These are phyloP conservation scores for Cyclopterus lumpus DNA, from an alignment of 2,797 vertebrate species.

Conservation along the genomic window DNA sequence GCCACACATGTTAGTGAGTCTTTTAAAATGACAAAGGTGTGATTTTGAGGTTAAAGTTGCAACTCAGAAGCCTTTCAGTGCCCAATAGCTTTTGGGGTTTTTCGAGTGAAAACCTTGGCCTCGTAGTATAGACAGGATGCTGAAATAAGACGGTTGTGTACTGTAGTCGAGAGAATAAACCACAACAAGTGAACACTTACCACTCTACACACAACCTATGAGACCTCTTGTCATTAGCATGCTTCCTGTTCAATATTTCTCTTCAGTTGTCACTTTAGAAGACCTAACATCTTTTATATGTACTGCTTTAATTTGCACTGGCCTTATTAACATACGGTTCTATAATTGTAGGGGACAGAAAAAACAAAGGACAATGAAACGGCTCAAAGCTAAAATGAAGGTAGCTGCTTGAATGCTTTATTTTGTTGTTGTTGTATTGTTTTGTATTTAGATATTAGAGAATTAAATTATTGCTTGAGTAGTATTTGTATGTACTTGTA, in stretches of 20 bases:
- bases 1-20: background rate
- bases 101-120: slow-evolving; percentile 28
- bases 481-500: background rate
- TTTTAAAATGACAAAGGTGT: slow-evolving; percentile 62
- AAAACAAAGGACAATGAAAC: background rate
- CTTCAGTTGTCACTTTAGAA: slow-evolving; percentile 22
- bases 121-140: slow-evolving; percentile 69
- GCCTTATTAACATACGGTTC: background rate
- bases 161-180: slow-evolving; percentile 65
- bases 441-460: background rate
- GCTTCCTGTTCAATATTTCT: slow-evolving; percentile 63
- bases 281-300: background rate
- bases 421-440: background rate
- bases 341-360: background rate
- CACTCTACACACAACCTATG: slow-evolving; percentile 44
- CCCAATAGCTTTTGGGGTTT: slow-evolving; percentile 22
- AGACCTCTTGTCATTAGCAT: slow-evolving; percentile 31
- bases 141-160: slow-evolving; percentile 47
- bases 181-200: slow-evolving; percentile 64
- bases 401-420: background rate
- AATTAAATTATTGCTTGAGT: background rate
- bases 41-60: slow-evolving; percentile 63
- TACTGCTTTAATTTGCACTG: background rate
- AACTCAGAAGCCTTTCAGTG: slow-evolving; percentile 18
- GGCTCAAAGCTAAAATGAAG: background rate